These are phyloP conservation scores for Scaptomyza montana DNA, from an alignment of 1,140 invertebrate genomes.

Conservation along the genomic window DNA sequence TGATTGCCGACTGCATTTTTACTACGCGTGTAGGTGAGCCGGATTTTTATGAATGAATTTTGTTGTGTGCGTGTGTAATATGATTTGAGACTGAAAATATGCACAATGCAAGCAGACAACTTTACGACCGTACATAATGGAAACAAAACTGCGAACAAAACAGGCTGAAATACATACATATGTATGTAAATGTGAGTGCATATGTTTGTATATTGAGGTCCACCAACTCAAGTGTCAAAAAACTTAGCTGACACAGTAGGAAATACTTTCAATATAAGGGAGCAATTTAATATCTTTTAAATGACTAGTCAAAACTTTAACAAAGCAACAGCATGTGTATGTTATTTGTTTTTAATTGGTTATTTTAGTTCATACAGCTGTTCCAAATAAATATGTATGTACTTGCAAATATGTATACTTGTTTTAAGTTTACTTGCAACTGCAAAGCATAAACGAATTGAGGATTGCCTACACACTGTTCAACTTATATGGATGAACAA, in stretches of 20 bases:
- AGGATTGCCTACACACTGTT: too few species aligned
- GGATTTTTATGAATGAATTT: constrained; percentile 80
- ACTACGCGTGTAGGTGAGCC: constrained; percentile 79
- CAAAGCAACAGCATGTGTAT: constrained; percentile 10
- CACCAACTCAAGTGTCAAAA: constrained; percentile 28
- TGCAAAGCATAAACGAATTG: too few species aligned
- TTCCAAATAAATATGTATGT: too few species aligned
- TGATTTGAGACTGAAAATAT: constrained; percentile 25
- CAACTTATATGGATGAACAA: too few species aligned
- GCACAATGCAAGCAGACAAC: constrained; percentile 33
- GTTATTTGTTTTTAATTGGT: neutral
- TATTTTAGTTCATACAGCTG: too few species aligned
- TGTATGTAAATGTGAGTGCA: neutral
- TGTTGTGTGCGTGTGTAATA: constrained; percentile 54
- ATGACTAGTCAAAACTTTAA: neutral
- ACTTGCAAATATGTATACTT: too few species aligned
- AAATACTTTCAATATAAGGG: neutral
- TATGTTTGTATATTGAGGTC: constrained; percentile 29
- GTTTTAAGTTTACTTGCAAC: too few species aligned
- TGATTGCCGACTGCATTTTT: constrained; percentile 61
- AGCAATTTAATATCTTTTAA: constrained; percentile 15
- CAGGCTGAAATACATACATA: neutral
- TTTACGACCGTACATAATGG: constrained; percentile 23
- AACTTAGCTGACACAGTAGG: constrained; percentile 11
- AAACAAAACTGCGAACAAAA: constrained; percentile 23